Evolutionary conservation across 2,113 vertebrate genomes (phyloP).

Genomic region (Delphinapterus leucas): DNA sequence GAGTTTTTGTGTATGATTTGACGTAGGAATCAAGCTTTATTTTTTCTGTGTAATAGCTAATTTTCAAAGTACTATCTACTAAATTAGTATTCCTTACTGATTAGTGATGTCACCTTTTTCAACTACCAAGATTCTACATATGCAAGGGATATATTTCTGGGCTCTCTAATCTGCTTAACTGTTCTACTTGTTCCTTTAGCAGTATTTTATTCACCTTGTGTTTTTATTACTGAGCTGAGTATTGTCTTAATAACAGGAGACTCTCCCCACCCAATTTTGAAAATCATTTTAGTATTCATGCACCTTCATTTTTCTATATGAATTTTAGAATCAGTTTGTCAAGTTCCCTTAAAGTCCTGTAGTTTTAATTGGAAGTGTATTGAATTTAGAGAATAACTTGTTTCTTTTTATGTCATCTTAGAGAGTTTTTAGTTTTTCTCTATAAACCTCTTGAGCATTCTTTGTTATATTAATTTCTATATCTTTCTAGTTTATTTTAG

Average conservation of each 20-base stretch:
- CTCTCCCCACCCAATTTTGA: background rate
- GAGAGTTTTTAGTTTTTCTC: background rate
- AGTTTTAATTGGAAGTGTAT: background rate
- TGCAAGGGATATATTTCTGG: background rate
- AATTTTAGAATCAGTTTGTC: background rate
- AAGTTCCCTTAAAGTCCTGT: background rate
- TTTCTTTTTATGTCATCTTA: background rate
- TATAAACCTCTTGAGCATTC: background rate
- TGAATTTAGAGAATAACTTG: background rate
- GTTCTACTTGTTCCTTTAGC: background rate
- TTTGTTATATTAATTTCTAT: background rate
- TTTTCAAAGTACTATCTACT: background rate
- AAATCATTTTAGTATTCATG: background rate
- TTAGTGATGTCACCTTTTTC: background rate
- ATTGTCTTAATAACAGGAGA: background rate
- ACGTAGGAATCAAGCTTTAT: background rate
- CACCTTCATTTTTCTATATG: background rate
- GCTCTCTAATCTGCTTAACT: background rate
- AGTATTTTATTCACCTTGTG: background rate
- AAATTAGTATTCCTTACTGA: background rate
- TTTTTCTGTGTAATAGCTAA: background rate
- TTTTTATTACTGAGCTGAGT: constrained; percentile 26
- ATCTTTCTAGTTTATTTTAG: background rate
- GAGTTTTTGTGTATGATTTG: background rate
- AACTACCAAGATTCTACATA: background rate